A percentile compares a stretch with the other conserved stretches of the same genome.
Evolutionary conservation across 2,113 vertebrate genomes (phyloP).

Genomic region (Prionailurus bengalensis): DNA sequence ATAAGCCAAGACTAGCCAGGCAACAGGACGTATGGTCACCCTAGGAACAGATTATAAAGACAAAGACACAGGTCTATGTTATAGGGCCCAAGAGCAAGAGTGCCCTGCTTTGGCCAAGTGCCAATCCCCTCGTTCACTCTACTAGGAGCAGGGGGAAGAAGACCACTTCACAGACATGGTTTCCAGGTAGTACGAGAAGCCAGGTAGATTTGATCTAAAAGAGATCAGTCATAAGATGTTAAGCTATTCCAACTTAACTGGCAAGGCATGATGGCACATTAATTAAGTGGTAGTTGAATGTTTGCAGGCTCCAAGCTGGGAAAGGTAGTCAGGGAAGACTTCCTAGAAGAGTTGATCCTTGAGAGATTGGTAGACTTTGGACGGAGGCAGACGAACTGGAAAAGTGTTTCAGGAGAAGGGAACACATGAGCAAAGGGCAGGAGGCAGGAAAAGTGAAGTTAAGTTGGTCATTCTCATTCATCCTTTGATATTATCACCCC

Average conservation of each 20-base stretch:
- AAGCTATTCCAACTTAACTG: background rate
- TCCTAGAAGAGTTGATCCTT: background rate
- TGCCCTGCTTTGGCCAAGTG: background rate
- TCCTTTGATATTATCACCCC: background rate
- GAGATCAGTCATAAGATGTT: background rate
- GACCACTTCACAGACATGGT: background rate
- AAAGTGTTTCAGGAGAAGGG: background rate
- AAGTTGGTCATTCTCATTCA: background rate
- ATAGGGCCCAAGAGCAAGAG: background rate
- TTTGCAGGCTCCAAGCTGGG: background rate
- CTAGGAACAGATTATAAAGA: background rate
- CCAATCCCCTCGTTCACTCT: background rate
- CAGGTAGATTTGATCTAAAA: background rate
- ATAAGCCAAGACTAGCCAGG: background rate
- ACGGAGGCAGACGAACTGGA: background rate
- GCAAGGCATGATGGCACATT: background rate
- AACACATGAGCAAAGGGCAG: background rate
- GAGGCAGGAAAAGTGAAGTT: background rate
- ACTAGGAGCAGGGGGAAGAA: background rate
- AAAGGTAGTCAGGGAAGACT: background rate
- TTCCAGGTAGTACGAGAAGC: background rate
- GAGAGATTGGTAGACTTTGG: background rate
- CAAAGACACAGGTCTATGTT: background rate
- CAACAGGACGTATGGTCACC: background rate
- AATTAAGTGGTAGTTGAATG: background rate